Evolutionary conservation across 2,888 invertebrate genomes (phyloP).

Genomic region (Cancer borealis): DNA sequence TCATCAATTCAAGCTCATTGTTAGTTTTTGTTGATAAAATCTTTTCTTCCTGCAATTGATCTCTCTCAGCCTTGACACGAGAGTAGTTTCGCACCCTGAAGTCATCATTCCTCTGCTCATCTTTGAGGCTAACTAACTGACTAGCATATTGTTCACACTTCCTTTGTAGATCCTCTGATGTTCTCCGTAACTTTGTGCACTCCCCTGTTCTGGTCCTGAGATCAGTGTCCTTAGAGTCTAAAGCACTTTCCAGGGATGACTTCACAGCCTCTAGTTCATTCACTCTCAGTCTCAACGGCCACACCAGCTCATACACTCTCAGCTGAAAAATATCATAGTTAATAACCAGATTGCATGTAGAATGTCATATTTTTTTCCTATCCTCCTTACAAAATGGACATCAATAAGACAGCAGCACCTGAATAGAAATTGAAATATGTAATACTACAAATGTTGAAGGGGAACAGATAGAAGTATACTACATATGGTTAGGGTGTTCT

Average conservation of each 20-base stretch:
- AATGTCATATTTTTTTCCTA: not conserved
- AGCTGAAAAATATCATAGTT: conserved; percentile 58
- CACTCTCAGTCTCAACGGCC: conserved; percentile 69
- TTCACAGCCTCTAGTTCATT: conserved; percentile 67
- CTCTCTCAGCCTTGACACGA: conserved; percentile 74
- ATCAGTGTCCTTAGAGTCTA: conserved; percentile 61
- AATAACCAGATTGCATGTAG: not conserved
- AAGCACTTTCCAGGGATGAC: conserved; percentile 64
- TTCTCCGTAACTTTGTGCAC: conserved; percentile 56
- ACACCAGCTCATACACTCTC: conserved; percentile 72
- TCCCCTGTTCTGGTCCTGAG: conserved; percentile 57
- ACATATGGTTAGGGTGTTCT: no score
- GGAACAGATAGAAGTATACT: no score
- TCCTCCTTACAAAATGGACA: not conserved
- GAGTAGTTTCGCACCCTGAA: conserved; percentile 73
- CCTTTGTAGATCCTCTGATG: conserved; percentile 62
- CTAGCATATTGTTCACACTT: conserved; percentile 65
- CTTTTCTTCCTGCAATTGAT: conserved; percentile 67
- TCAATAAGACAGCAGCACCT: no score
- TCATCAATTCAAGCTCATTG: conserved; percentile 51
- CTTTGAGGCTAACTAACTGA: conserved; percentile 66
- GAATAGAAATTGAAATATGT: no score
- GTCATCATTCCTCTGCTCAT: conserved; percentile 73
- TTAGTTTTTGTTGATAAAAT: conserved; percentile 51
- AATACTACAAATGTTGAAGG: no score